Evolutionary conservation across 2,888 invertebrate species (phyloP), one percentile per base, ranked within the genome.

Genomic region (Eupithecia subumbrata): DNA sequence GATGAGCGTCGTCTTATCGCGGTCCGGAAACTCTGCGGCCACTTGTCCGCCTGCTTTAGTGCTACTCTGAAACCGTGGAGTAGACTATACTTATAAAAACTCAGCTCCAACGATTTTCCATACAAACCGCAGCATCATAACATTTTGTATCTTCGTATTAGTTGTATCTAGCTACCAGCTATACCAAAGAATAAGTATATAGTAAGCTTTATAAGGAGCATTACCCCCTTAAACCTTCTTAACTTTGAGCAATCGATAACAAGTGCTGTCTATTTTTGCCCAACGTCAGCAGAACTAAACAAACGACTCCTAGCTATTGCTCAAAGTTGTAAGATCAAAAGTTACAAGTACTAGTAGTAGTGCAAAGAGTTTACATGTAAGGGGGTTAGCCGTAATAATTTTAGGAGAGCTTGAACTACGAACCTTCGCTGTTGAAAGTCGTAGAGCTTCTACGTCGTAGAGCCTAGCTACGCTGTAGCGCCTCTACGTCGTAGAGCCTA

Each of bases 21-120:
- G 88, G 84, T 85, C 91, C 92, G 93, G 94, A 93, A 92, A 89
- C 87, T 83, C 88, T 86, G 90, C 86, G 92, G 86, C 93, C 92
- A 92, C 92, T 93, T 88, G 88, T 85, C 87, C 85, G 82, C 81
- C 83, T 30, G 73, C 71, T 16, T 45, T 76, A 80, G 73, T 78
- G 71, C 78, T 72, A 77, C 81, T 75, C 25, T 18, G 73, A 77
- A 76, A 69, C 77, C 60, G 71, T 89, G 72, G 91, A 90, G 77
- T 56, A 11, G 48, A 56, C 52, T 56, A 2, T 22, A 11, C 52
- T 4, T 56, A n/a, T 11, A 56, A 22, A 7, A 25, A 63, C 25
- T 25, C 14, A 25, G 60, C 22, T 25, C 12, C 12, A 25, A 7
- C 60, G 1, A n/a, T 52, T 56, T 22, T 60, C 12, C 60, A 25